Conservation (phyloP, 2,797 vertebrate genomes). For the Ctenopoma kingsleyae region DNA sequence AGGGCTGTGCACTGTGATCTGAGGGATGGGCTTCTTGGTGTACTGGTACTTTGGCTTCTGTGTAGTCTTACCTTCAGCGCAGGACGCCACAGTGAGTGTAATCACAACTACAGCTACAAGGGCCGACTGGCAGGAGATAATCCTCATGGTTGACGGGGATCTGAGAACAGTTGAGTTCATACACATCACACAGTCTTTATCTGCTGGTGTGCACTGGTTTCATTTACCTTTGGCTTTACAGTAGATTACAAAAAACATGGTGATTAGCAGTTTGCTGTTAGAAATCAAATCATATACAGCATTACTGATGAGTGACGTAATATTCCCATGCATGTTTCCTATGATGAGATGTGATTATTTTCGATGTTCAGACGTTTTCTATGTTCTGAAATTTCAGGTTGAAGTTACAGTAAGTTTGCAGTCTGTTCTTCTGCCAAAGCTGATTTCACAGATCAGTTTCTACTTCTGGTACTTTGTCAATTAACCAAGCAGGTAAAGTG, state of each 20-base stretch:
- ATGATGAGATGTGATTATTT: not conserved
- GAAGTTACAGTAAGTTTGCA: not conserved
- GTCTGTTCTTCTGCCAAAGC: slow-evolving; percentile 5
- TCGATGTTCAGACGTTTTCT: not conserved
- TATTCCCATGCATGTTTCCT: not conserved
- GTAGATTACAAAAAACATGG: not conserved
- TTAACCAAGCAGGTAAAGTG: slow-evolving; percentile 2
- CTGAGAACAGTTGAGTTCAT: slow-evolving; percentile 57
- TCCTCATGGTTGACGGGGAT: slow-evolving; percentile 78
- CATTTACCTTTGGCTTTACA: not conserved
- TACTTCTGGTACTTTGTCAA: not conserved
- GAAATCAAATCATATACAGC: slow-evolving; percentile 4
- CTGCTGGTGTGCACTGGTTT: not conserved
- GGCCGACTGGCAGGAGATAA: slow-evolving; percentile 52
- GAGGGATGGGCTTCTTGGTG: slow-evolving; percentile 87
- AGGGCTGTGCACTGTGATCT: slow-evolving; percentile 71
- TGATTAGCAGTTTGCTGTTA: not conserved
- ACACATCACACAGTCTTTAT: not conserved
- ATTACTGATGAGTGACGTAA: not conserved
- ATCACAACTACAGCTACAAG: slow-evolving; percentile 66
- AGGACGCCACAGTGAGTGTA: slow-evolving; percentile 61
- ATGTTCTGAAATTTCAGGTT: not conserved
- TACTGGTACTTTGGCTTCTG: slow-evolving; percentile 88
- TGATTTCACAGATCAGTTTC: not conserved
- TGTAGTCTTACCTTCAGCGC: slow-evolving; percentile 85